Conservation (phyloP, 1,140 invertebrate species). For the Phenacoccus solenopsis region DNA sequence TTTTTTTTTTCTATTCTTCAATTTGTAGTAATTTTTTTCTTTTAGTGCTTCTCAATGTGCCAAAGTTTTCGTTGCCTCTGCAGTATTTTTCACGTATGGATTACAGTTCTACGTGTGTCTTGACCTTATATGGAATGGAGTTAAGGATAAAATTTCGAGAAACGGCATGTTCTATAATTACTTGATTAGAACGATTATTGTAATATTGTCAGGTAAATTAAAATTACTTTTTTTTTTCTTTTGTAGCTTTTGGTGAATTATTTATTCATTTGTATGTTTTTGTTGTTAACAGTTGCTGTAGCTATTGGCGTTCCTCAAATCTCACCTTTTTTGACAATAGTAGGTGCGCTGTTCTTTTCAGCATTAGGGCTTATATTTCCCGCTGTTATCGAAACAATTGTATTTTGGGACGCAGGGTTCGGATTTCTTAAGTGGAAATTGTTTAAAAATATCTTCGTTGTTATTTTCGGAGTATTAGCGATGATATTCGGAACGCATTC, state of each 20-base stretch:
- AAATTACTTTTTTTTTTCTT: not conserved
- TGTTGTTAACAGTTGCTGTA: conserved; percentile 34
- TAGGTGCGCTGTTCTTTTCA: conserved; percentile 89
- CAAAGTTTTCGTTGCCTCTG: conserved; percentile 70
- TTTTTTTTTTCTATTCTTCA: not conserved
- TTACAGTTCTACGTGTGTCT: conserved; percentile 91
- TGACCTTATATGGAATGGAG: conserved; percentile 61
- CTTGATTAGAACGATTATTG: conserved; percentile 50
- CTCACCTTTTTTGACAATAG: conserved; percentile 78
- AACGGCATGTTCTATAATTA: conserved; percentile 56
- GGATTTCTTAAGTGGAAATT: conserved; percentile 51
- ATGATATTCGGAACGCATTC: conserved; percentile 66
- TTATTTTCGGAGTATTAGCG: conserved; percentile 57
- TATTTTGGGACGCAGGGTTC: conserved; percentile 51
- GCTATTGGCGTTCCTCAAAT: conserved; percentile 79
- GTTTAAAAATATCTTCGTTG: conserved; percentile 59
- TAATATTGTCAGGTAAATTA: conserved; percentile 27
- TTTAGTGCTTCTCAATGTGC: conserved; percentile 72
- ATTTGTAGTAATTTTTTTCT: conserved; percentile 23
- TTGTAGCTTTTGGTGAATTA: no score
- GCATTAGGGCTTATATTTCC: conserved; percentile 85
- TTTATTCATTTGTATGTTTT: no score
- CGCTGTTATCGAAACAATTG: conserved; percentile 73
- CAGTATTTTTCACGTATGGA: conserved; percentile 87
- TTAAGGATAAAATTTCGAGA: conserved; percentile 55